Conservation (phyloP, 2,113 vertebrate species). For the Pavo muticus region DNA sequence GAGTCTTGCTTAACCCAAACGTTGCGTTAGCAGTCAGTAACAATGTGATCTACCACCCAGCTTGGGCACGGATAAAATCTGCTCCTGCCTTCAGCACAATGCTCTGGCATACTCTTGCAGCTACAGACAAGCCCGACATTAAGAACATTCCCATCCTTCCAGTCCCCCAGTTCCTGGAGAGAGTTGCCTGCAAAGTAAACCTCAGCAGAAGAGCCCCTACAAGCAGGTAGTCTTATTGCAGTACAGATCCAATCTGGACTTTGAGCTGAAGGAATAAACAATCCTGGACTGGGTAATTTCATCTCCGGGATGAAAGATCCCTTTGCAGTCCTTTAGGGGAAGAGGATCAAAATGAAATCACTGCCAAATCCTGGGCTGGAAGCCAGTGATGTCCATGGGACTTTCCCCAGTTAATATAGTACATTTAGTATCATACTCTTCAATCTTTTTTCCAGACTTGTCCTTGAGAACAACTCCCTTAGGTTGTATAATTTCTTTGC, state of each 20-base stretch:
- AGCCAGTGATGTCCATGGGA: neutral
- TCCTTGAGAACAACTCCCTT: slow-evolving; percentile 17
- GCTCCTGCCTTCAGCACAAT: neutral
- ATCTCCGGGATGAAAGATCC: neutral
- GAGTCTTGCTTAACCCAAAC: neutral
- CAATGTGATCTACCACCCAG: neutral
- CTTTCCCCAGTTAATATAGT: neutral
- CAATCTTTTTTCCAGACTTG: neutral
- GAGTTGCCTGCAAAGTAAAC: neutral
- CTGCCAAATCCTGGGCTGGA: neutral
- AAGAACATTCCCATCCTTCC: neutral
- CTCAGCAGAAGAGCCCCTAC: neutral
- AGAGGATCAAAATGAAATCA: neutral
- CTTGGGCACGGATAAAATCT: neutral
- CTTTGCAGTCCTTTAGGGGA: neutral
- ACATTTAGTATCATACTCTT: neutral
- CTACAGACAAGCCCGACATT: neutral
- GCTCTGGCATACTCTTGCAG: neutral
- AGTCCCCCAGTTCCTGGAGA: neutral
- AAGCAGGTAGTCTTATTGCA: neutral
- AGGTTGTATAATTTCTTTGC: neutral
- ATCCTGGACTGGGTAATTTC: neutral
- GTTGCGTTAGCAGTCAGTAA: neutral
- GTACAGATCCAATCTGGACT: neutral
- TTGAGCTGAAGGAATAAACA: neutral